Evolutionary conservation across 2,888 invertebrate species (phyloP).

Genomic region (Galerucella nymphaeae): DNA sequence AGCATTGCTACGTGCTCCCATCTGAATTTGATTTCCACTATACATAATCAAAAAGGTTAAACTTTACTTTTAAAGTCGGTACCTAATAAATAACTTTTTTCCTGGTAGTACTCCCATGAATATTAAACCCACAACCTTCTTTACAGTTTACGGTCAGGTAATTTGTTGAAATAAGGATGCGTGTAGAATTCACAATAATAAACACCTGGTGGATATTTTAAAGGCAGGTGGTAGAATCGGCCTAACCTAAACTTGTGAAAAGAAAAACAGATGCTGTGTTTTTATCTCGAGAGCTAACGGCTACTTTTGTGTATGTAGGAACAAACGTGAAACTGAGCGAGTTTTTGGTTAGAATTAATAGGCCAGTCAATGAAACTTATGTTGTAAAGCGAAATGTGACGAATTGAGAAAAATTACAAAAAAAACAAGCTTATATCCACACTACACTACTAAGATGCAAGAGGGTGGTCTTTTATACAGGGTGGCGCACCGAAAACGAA

Average conservation of each 20-base stretch:
- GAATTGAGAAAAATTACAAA: too few species aligned
- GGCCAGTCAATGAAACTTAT: neutral
- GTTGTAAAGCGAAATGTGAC: too few species aligned
- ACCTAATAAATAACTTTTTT: too few species aligned
- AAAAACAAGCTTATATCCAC: too few species aligned
- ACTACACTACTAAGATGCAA: too few species aligned
- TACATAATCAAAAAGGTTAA: too few species aligned
- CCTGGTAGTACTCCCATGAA: neutral
- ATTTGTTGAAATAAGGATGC: neutral
- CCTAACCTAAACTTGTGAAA: slow-evolving; percentile 1
- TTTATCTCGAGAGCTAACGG: neutral
- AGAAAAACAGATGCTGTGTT: slow-evolving; percentile 6
- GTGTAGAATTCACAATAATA: slow-evolving; percentile 4
- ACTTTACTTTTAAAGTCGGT: too few species aligned
- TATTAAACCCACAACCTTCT: neutral
- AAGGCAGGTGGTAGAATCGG: slow-evolving; percentile 16
- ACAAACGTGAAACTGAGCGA: neutral
- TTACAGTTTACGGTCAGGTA: neutral
- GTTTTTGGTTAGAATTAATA: neutral
- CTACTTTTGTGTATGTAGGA: neutral
- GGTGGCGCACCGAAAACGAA: too few species aligned
- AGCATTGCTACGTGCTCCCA: too few species aligned
- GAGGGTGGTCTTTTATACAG: too few species aligned
- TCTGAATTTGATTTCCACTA: too few species aligned
- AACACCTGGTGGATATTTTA: slow-evolving; percentile 17